Conservation (phyloP, 2,888 invertebrate species). For the Miltochrista miniata region DNA sequence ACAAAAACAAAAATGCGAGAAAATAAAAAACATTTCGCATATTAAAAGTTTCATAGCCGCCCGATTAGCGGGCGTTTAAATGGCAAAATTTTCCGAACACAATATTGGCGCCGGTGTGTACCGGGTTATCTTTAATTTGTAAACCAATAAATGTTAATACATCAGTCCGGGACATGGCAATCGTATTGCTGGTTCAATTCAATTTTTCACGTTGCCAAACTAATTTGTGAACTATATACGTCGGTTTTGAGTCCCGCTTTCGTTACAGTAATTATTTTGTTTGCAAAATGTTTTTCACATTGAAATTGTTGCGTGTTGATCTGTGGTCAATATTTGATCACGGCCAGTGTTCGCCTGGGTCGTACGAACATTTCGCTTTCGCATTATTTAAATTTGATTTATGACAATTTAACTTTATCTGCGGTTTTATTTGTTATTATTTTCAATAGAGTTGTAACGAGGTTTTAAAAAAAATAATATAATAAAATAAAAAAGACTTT, state of each 20-base stretch:
- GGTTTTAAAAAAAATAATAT: not conserved
- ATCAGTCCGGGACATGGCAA: conserved; percentile 61
- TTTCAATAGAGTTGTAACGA: not conserved
- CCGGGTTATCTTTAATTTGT: conserved; percentile 77
- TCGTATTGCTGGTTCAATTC: conserved; percentile 63
- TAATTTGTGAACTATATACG: conserved; percentile 76
- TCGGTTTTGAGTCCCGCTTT: conserved; percentile 59
- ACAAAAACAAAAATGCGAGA: conserved; percentile 4
- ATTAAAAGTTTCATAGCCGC: conserved; percentile 40
- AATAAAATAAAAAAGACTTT: too few species aligned
- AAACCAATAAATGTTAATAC: conserved; percentile 82
- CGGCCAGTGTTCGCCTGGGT: conserved; percentile 13
- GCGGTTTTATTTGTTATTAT: not conserved
- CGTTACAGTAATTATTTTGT: conserved; percentile 69
- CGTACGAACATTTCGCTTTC: conserved; percentile 45
- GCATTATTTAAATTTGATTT: conserved; percentile 57
- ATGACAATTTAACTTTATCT: not conserved
- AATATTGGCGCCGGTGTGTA: conserved; percentile 57
- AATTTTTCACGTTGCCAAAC: conserved; percentile 71
- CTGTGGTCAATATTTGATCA: conserved; percentile 76
- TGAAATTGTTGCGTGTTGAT: conserved; percentile 72
- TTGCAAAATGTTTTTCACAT: conserved; percentile 74
- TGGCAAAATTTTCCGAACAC: conserved; percentile 35
- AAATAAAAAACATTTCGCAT: conserved; percentile 22
- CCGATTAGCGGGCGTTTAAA: conserved; percentile 44